Base-by-base conservation (phyloP, 2,888 invertebrate species). In the Periphyllus acericola region DNA sequence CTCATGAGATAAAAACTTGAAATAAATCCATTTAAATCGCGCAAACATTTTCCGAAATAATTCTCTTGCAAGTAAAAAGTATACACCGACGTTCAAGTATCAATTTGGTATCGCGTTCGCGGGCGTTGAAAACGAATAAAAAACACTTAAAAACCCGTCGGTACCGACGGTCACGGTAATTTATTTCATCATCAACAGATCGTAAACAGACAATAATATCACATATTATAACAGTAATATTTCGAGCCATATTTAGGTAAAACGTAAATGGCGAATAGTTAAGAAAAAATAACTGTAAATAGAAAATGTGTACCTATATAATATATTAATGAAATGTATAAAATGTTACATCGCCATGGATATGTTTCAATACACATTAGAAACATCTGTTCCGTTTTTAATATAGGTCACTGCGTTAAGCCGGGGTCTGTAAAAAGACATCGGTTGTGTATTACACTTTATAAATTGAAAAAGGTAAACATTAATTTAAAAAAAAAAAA, bases 311-410 rank as follows among this genome's bases (percentile, higher is more conserved):
- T 46, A 14, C 46, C 8, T 1, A 46, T 46, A 71, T 60, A 21
- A 29, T 5, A 68, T 74, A 60, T 78, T n/a, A 55, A 78, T 32
- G 46, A 46, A 46, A 46, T 52, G 60, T 29, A 19, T 74, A 25
- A 74, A 74, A 36, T 36, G 55, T 55, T 21, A 75, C 32, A 76
- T 83, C n/a, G 29, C 21, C 14, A 40, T 25, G 32, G 75, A 36
- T 46, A 84, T 46, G 19, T 84, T 76, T 76, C 11, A 66, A 66
- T 76, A 84, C 8, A 4, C 66, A 75, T 60, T 5, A 60, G 46
- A 76, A 76, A 52, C 84, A 76, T 60, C 66, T 66, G 68, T 84
- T 75, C 17, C n/a, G 21, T 84, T 75, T n/a, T 84, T 9, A 83
- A 84, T 84, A 76, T 75, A 66, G 75, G 83, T 75, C 75, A 75